Evolutionary conservation across 2,113 vertebrate species (phyloP).

Genomic region (Mola mola): DNA sequence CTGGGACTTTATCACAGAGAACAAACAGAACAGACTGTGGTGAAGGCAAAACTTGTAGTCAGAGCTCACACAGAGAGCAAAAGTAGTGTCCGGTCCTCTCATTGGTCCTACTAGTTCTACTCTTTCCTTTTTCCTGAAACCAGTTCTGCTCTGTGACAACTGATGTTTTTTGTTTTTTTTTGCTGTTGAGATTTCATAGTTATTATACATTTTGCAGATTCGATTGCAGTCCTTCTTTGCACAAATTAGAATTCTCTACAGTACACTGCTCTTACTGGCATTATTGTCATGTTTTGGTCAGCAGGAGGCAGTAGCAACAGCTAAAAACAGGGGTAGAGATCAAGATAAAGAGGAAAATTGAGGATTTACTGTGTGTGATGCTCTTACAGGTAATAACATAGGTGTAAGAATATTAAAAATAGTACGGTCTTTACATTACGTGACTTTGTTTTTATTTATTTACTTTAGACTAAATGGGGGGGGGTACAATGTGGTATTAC

Average conservation of each 20-base stretch:
- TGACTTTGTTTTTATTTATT: too few species aligned
- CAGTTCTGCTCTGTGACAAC: background rate
- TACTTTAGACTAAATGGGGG: too few species aligned
- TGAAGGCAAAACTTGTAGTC: constrained; percentile 15
- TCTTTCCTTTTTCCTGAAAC: background rate
- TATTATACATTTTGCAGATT: background rate
- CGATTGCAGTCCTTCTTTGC: background rate
- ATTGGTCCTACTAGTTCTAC: background rate
- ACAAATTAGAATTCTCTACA: background rate
- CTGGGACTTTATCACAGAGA: constrained; percentile 33
- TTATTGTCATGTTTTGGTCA: background rate
- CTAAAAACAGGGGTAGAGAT: too few species aligned
- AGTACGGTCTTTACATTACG: too few species aligned
- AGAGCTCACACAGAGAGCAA: constrained; percentile 20
- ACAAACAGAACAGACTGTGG: constrained; percentile 2
- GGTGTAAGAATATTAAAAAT: too few species aligned
- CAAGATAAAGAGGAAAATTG: too few species aligned
- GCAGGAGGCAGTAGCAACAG: background rate
- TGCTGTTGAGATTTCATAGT: too few species aligned
- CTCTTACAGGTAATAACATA: too few species aligned
- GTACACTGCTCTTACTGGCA: background rate
- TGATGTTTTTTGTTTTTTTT: background rate
- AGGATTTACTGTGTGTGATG: too few species aligned
- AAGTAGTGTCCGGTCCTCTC: constrained; percentile 3
- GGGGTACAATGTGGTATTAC: too few species aligned